A percentile compares a stretch with the other conserved stretches of the same genome.
phyloP scores from a whole-genome alignment of 2,797 vertebrate species.

The Cephalopachus bancanus region DNA sequence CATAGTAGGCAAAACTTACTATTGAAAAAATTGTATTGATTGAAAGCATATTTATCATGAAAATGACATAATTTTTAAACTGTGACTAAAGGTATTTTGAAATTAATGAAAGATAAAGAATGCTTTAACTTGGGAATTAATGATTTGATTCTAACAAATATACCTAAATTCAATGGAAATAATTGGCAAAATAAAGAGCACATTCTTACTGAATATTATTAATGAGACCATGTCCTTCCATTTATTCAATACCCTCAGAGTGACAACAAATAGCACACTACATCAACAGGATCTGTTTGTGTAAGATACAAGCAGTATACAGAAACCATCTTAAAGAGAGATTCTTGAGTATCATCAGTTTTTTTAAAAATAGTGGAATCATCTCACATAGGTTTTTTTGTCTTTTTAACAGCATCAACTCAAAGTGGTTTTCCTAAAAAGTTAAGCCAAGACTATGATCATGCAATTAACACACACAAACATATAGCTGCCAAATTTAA shows the following conservation, averaged over 20 bases:
- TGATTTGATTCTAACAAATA: neutral
- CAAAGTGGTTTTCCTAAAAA: slow-evolving; percentile 25
- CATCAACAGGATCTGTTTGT: neutral
- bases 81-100: neutral
- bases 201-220: neutral
- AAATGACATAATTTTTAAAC: slow-evolving; percentile 28
- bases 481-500: neutral
- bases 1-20: neutral
- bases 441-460: neutral
- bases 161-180: neutral
- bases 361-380: neutral
- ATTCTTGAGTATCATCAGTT: neutral
- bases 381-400: neutral
- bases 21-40: slow-evolving; percentile 47
- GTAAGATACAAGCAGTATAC: neutral
- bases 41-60: slow-evolving; percentile 41
- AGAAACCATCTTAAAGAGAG: neutral
- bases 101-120: slow-evolving; percentile 41
- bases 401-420: neutral
- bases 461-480: neutral
- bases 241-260: neutral
- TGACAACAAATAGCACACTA: neutral
- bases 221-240: neutral
- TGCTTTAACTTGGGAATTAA: slow-evolving; percentile 39
- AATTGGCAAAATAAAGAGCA: neutral